Conservation (phyloP, 2,888 invertebrate genomes). For the Sinohyriopsis cumingii region DNA sequence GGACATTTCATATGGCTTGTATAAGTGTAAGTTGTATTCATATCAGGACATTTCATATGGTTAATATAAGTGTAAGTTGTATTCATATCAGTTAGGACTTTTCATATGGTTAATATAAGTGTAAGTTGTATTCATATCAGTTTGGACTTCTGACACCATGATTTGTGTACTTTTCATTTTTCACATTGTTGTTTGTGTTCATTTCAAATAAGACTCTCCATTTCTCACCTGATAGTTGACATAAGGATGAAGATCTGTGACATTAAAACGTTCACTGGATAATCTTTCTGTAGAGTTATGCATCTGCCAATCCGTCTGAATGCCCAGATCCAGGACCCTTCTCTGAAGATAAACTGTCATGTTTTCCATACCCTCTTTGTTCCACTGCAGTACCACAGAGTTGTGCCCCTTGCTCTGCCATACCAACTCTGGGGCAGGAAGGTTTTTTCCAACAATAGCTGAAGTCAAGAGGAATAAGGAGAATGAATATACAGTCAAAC, state of each 20-base stretch:
- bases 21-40: too few species aligned
- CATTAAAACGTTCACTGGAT: constrained; percentile 62
- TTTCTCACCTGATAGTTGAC: constrained; percentile 87
- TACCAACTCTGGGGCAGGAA: constrained; percentile 79
- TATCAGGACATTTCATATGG: too few species aligned
- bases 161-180: too few species aligned
- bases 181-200: constrained; percentile 80
- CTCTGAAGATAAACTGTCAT: constrained; percentile 80
- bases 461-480: constrained; percentile 7
- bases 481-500: not conserved
- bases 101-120: too few species aligned
- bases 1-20: too few species aligned
- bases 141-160: too few species aligned
- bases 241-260: constrained; percentile 87
- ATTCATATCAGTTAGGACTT: too few species aligned
- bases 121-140: too few species aligned
- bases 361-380: constrained; percentile 72
- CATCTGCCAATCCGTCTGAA: constrained; percentile 84
- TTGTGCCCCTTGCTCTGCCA: constrained; percentile 85
- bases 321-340: constrained; percentile 74
- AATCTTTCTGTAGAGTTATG: constrained; percentile 74
- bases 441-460: constrained; percentile 7
- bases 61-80: too few species aligned
- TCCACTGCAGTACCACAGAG: constrained; percentile 86
- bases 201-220: not conserved